Percentiles rank a stretch among this genome's conserved stretches.
Conservation (phyloP, 2,113 vertebrate species). For the Coturnix japonica region DNA sequence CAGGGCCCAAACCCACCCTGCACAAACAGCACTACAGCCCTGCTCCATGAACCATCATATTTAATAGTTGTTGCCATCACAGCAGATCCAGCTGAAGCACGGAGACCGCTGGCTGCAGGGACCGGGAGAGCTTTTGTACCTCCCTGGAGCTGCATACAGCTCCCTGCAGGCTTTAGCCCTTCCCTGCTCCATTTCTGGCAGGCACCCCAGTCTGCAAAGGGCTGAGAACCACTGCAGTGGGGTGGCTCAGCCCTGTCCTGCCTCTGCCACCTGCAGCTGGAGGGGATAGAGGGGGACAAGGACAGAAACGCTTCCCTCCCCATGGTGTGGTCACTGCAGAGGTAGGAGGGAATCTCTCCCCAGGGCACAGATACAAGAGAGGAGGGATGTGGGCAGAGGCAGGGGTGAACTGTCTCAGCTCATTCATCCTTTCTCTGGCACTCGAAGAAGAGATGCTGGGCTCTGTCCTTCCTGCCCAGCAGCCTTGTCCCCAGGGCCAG, state of each 20-base stretch:
- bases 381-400: not conserved
- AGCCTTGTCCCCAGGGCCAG: not conserved
- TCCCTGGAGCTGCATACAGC: not conserved
- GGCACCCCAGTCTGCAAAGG: not conserved
- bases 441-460: not conserved
- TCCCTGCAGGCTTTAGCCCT: conserved; percentile 44
- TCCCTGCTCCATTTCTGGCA: not conserved
- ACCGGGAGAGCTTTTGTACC: not conserved
- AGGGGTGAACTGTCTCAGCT: not conserved
- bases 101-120: conserved; percentile 33
- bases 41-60: conserved; percentile 68
- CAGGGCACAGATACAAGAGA: not conserved
- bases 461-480: not conserved
- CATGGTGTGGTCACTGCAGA: not conserved
- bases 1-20: not conserved
- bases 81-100: conserved; percentile 73
- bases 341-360: not conserved
- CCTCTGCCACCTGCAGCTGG: not conserved
- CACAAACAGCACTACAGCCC: conserved; percentile 18
- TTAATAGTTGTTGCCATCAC: conserved; percentile 72
- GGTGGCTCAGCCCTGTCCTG: not conserved
- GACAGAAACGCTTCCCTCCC: not conserved
- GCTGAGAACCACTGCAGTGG: not conserved
- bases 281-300: not conserved
- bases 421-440: not conserved